Base-by-base conservation (phyloP, 2,888 invertebrate species). In the Andrena haemorrhoa region DNA sequence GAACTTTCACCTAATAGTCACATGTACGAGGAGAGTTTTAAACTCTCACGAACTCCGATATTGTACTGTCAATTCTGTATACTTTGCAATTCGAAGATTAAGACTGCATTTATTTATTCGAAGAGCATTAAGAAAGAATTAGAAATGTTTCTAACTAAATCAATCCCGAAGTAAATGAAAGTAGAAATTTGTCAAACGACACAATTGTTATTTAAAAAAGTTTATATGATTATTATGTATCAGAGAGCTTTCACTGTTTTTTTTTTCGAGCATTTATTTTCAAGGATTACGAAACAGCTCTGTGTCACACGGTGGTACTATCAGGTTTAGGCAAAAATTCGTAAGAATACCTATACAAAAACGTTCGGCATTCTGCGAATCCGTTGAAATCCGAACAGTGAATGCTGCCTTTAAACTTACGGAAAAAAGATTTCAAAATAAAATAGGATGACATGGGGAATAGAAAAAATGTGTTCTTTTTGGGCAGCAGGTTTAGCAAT, bases 311-410 rank as follows among this genome's bases (percentile, higher is more conserved):
- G 58, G 26, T 29, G 58, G 23, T 23, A 58, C 47, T 31, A 2
- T 33, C 23, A 49, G 74, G 56, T 68, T 49, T 49, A 23, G 29
- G 4, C 5, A 12, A 66, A 53, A 56, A 63, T 35, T 63, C 33
- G 23, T 26, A 49, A 49, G 41, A 41, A 16, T 5, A 51, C 10
- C 49, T 51, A 20, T 49, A 10, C 12, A 35, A 35, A 23, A 53
- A 26, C 51, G 23, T 26, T 47, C 26, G 26, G 20, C 7, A 1
- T 23, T 29, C n/a, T n/a, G 7, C 1, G 58, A 68, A 66, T n/a
- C 74, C 47, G 74, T 74, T 31, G 41, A 31, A 53, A 70, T 51
- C 16, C 69, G n/a, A 51, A 58, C 12, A 51, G 35, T 4, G 20
- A 51, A 70, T 41, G 31, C 6, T 31, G 23, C 31, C 23, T 66